Percentiles rank a stretch among this genome's conserved stretches.
phyloP scores from a whole-genome alignment of 2,113 vertebrate genomes.

The Carassius carassius region DNA sequence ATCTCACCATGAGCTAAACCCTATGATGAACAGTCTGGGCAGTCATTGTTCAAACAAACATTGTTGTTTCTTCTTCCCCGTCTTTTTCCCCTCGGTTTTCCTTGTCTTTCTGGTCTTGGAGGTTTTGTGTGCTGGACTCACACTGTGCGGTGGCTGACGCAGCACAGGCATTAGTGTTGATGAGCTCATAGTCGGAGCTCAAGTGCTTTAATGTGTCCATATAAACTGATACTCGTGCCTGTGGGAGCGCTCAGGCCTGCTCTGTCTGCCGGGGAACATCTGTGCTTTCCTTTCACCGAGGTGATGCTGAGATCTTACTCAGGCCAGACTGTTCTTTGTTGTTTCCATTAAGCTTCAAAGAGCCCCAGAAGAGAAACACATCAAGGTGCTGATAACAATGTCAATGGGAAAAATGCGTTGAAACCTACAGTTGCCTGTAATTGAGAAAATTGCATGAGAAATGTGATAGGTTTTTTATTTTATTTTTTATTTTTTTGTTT shows the following conservation, averaged over 20 bases:
- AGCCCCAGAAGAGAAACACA: constrained; percentile 14
- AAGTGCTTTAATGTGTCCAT: constrained; percentile 56
- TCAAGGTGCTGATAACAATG: constrained; percentile 4
- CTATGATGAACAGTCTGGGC: constrained; percentile 59
- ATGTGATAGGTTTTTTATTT: neutral
- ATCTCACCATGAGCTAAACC: constrained; percentile 69
- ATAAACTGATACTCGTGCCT: constrained; percentile 59
- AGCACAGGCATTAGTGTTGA: constrained; percentile 21
- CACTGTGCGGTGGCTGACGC: constrained; percentile 21
- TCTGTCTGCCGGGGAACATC: too few species aligned
- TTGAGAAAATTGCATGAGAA: neutral
- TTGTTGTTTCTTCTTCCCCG: constrained; percentile 41
- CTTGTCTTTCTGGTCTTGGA: constrained; percentile 2
- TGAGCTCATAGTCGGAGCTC: constrained; percentile 61
- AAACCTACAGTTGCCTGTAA: neutral
- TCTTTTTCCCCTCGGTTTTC: neutral
- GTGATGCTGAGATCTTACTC: constrained; percentile 20
- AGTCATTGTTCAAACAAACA: constrained; percentile 57
- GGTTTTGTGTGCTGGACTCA: neutral
- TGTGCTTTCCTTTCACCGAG: neutral
- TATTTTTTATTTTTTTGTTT: neutral
- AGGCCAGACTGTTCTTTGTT: neutral
- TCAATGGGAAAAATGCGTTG: neutral
- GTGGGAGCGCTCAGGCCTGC: neutral
- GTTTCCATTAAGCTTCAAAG: constrained; percentile 10